Base-by-base conservation (phyloP, 2,797 vertebrate species). In the Trachurus trachurus region DNA sequence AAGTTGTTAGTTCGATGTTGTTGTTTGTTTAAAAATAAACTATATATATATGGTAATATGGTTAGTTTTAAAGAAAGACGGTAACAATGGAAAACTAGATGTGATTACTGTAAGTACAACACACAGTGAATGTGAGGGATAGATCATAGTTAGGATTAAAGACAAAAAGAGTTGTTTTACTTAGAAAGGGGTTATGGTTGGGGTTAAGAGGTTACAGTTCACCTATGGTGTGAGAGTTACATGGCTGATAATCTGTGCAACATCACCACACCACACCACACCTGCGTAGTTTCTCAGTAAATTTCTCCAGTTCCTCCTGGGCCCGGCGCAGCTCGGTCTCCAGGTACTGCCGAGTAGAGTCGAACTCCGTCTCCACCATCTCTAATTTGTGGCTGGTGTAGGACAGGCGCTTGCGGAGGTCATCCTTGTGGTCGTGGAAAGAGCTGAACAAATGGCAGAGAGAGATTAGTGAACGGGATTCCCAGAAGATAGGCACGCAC, bases 261-360 rank as follows among this genome's bases (percentile, higher is more conserved):
- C 26, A 31, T 13, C 9, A 70, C 62, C 0, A 0, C 9, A 13
- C 45, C 42, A 86, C 37, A 86, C 91, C 91, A 65, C 86, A 99
- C 98, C 97, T 96, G 95, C 95, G 96, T 84, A 99, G 94, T 78
- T 98, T 99, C 92, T 98, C 98, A 0, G 97, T 98, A 66, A 99
- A 97, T 88, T 98, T 98, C 94, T 98, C 97, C 87, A 99, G 95
- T 82, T 99, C 97, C 86, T 99, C 97, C 93, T 98, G 98, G 63
- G 98, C 97, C 12, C 96, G 96, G 40, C 96, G 94, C 86, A 99
- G 88, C 93, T 99, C 98, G 3, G 97, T 96, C 96, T 99, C 98
- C 80, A 99, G 96, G 93, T 97, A 98, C 91, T 97, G 97, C 68
- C 97, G 96, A 2, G 97, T 98, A 79, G 97, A 97, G 90, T 98